A percentile compares a stretch with the other conserved stretches of the same genome.
Evolutionary conservation across 2,888 invertebrate species (phyloP).

Genomic region (Steinernema carpocapsae): DNA sequence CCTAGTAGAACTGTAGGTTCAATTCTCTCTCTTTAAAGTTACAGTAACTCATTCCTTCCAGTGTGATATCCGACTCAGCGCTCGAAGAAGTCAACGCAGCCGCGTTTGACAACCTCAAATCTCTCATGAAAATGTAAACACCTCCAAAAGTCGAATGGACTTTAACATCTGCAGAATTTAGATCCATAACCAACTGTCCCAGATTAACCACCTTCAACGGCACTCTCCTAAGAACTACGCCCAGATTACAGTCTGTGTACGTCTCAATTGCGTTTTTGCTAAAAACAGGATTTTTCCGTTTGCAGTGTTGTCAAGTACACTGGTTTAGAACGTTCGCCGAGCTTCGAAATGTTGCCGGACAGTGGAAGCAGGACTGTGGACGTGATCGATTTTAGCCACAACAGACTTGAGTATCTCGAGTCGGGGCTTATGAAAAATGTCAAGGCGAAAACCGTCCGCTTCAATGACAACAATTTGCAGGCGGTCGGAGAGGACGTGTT

Average conservation of each 20-base stretch:
- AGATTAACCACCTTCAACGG: conserved; percentile 52
- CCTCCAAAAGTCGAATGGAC: conserved; percentile 24
- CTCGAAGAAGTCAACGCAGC: conserved; percentile 40
- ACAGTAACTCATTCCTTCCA: not conserved
- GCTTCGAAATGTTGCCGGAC: conserved; percentile 50
- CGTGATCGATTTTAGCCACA: conserved; percentile 53
- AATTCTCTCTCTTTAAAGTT: not conserved
- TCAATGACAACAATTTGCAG: conserved; percentile 50
- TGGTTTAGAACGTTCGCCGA: conserved; percentile 45
- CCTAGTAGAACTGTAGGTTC: conserved; percentile 56
- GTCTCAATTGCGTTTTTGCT: conserved; percentile 28
- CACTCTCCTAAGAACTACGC: conserved; percentile 52
- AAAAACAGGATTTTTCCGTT: not conserved
- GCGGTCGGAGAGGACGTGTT: conserved; percentile 57
- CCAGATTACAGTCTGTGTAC: conserved; percentile 54
- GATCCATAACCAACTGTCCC: conserved; percentile 53
- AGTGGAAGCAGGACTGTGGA: conserved; percentile 32
- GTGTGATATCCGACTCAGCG: conserved; percentile 40
- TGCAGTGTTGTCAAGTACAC: conserved; percentile 40
- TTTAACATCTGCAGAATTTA: conserved; percentile 40
- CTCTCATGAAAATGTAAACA: conserved; percentile 47
- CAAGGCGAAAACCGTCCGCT: conserved; percentile 43
- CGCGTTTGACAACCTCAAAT: conserved; percentile 42
- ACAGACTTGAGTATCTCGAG: conserved; percentile 42
- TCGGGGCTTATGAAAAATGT: conserved; percentile 47